Base-by-base conservation (phyloP, 2,888 invertebrate species). In the Arctia plantaginis region DNA sequence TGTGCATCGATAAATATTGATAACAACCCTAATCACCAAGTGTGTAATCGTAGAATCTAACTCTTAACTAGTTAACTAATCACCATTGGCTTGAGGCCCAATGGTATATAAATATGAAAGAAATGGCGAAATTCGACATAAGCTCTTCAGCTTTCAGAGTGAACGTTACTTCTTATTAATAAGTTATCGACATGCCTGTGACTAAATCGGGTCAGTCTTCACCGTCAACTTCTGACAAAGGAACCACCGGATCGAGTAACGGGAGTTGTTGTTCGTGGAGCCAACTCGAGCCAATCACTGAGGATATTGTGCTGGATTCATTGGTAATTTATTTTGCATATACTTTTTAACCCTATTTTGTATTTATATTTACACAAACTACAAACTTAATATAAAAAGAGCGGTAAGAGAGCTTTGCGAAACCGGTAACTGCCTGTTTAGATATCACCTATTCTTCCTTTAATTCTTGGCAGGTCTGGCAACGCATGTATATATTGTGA, bases 71-170 rank as follows among this genome's bases (percentile, higher is more conserved):
- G 80, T 89, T 88, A 82, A 81, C 85, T 89, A 89, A 90, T 89
- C 73, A 86, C 81, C 80, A 74, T 78, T 76, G n/a, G 81, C 77
- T 82, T 74, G 81, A 27, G 69, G 77, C 80, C 80, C 77, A 79
- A 84, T 82, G 78, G 73, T 83, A 84, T 92, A 93, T 93, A 92
- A 90, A 66, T 92, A 86, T 78, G 77, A 76, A 73, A 78, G 79
- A 84, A 85, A 85, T 82, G 85, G 79, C 78, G 79, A 79, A 70
- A 84, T 80, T 77, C 79, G 82, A 87, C 84, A 91, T 86, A 87
- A 82, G 80, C 80, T 77, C 70, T 85, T 80, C 76, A 85, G 79
- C 88, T 88, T 88, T 91, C 87, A 74, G 76, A 73, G 85, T 80
- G 87, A 77, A 80, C 87, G 85, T 81, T 86, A 80, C 83, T 71